Percentiles rank a stretch among this genome's conserved stretches.
These are phyloP conservation scores for Battus philenor DNA, from an alignment of 1,140 invertebrate genomes.

Conservation along the genomic window DNA sequence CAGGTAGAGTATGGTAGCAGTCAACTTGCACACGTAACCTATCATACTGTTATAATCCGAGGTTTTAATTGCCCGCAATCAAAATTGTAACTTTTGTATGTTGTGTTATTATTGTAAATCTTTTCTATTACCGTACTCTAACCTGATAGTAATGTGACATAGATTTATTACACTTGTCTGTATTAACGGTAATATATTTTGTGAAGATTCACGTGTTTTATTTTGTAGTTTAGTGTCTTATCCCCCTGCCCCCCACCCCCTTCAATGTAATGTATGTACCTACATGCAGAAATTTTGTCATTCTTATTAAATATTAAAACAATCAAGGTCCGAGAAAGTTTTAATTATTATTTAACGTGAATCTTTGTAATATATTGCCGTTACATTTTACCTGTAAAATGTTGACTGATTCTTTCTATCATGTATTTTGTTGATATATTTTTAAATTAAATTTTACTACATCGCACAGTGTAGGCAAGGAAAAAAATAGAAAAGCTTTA, in stretches of 20 bases:
- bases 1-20: conserved; percentile 13
- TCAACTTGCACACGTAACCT: background rate
- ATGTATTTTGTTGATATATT: background rate
- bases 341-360: background rate
- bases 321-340: too few species aligned
- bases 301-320: too few species aligned
- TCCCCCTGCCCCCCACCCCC: background rate
- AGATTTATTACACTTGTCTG: conserved; percentile 13
- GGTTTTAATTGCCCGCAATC: too few species aligned
- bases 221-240: conserved; percentile 8
- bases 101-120: too few species aligned
- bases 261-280: background rate
- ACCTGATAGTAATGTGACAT: background rate
- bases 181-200: conserved; percentile 16
- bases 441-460: background rate
- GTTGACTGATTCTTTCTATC: conserved; percentile 3
- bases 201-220: conserved; percentile 16
- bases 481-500: background rate
- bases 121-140: conserved; percentile 4
- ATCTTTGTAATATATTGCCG: conserved; percentile 11
- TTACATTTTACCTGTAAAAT: background rate
- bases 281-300: too few species aligned
- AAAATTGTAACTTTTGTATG: too few species aligned
- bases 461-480: background rate
- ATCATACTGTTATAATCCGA: too few species aligned